These are phyloP conservation scores for Ellobium chinense DNA, from an alignment of 2,888 invertebrate species.

Conservation along the genomic window DNA sequence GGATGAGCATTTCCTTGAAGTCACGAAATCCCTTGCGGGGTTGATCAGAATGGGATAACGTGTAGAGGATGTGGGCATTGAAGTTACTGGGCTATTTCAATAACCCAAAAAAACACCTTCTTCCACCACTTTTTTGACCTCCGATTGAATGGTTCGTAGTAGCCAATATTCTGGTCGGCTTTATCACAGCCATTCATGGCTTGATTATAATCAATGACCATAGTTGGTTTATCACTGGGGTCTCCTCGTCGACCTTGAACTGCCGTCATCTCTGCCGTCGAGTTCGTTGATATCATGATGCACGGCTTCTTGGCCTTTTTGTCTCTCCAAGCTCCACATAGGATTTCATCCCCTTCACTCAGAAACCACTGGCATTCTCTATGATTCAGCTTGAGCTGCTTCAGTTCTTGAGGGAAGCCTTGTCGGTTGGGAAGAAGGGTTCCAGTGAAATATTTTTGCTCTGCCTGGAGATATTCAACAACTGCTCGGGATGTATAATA, in stretches of 20 bases:
- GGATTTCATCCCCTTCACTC: not conserved
- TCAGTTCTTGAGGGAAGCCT: slow-evolving; percentile 1
- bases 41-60: not conserved
- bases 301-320: slow-evolving; percentile 7
- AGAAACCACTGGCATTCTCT: not conserved
- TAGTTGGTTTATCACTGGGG: not conserved
- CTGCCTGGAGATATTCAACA: not conserved
- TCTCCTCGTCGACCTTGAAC: not conserved
- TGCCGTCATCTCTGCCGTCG: not conserved
- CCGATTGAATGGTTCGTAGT: not conserved
- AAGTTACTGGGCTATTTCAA: not conserved
- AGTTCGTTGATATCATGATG: slow-evolving; percentile 21
- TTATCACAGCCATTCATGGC: slow-evolving; percentile 13
- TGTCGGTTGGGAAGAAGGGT: not conserved
- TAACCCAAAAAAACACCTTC: not conserved
- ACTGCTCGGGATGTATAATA: not conserved
- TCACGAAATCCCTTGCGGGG: not conserved
- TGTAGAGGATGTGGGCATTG: not conserved
- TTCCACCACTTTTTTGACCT: slow-evolving; percentile 29
- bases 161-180: slow-evolving; percentile 6
- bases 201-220: not conserved
- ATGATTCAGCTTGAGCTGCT: not conserved
- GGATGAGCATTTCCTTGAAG: not conserved
- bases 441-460: not conserved
- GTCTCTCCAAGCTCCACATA: not conserved